phyloP scores from a whole-genome alignment of 2,113 vertebrate species.

The Felis catus region DNA sequence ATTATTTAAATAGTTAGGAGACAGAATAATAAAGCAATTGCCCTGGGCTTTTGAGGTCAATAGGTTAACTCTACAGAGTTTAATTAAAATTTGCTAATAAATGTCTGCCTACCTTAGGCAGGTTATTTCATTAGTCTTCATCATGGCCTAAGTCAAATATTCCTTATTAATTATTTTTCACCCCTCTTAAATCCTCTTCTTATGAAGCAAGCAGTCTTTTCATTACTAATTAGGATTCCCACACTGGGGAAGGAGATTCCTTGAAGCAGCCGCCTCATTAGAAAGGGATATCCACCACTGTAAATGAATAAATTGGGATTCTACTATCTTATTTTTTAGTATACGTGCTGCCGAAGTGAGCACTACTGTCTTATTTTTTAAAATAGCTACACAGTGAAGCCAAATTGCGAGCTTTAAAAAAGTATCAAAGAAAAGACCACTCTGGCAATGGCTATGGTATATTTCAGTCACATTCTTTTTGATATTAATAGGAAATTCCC shows the following conservation, averaged over 20 bases:
- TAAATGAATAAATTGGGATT: slow-evolving; percentile 16
- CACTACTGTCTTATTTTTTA: background rate
- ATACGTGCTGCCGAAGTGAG: too few relatives aligned
- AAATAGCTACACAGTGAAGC: background rate
- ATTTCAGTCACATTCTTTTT: background rate
- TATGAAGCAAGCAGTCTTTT: slow-evolving; percentile 30
- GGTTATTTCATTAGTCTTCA: slow-evolving; percentile 60
- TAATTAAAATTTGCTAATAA: slow-evolving; percentile 73
- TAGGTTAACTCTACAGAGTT: slow-evolving; percentile 61
- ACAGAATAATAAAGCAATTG: slow-evolving; percentile 46
- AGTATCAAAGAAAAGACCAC: background rate
- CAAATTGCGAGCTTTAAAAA: slow-evolving; percentile 35
- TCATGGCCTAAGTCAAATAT: slow-evolving; percentile 33
- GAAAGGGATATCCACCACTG: background rate
- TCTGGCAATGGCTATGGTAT: background rate
- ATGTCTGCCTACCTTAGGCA: slow-evolving; percentile 18
- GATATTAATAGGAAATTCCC: slow-evolving; percentile 30
- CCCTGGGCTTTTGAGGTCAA: slow-evolving; percentile 39
- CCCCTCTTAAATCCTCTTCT: slow-evolving; percentile 40
- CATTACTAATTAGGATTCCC: slow-evolving; percentile 57
- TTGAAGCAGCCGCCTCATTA: background rate
- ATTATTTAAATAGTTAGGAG: slow-evolving; percentile 39
- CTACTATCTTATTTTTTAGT: background rate
- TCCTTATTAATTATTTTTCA: slow-evolving; percentile 57
- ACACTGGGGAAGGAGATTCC: background rate